phyloP scores from a whole-genome alignment of 2,797 vertebrate genomes.

The Chelmon rostratus region DNA sequence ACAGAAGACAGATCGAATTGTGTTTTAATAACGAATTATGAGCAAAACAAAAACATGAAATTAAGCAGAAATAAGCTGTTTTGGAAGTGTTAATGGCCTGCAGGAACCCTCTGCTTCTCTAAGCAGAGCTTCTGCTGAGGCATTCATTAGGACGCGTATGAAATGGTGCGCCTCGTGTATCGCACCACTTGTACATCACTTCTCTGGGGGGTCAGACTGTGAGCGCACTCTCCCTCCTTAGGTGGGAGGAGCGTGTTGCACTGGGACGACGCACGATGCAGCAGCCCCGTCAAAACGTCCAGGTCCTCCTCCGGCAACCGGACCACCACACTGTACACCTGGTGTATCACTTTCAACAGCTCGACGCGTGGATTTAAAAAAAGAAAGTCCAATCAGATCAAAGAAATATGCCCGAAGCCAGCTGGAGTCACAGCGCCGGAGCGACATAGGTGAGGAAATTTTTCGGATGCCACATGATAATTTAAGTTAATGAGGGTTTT shows the following conservation, averaged over 20 bases:
- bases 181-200: not conserved
- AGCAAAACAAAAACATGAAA: not conserved
- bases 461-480: not conserved
- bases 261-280: slow-evolving; percentile 66
- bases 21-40: not conserved
- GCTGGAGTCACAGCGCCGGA: slow-evolving; percentile 44
- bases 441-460: slow-evolving; percentile 71
- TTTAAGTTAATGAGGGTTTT: slow-evolving; percentile 2
- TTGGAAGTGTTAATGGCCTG: not conserved
- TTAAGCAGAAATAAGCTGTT: not conserved
- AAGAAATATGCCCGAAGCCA: slow-evolving; percentile 60
- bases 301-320: slow-evolving; percentile 44
- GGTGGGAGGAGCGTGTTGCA: slow-evolving; percentile 78
- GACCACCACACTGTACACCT: slow-evolving; percentile 46
- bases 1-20: not conserved
- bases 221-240: slow-evolving; percentile 46
- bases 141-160: not conserved
- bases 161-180: not conserved
- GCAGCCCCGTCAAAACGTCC: slow-evolving; percentile 66
- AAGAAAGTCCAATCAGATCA: slow-evolving; percentile 5
- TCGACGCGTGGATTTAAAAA: slow-evolving; percentile 39
- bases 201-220: slow-evolving; percentile 50
- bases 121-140: not conserved
- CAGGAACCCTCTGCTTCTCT: not conserved
- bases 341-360: slow-evolving; percentile 27